A percentile compares a stretch with the other conserved stretches of the same genome.
Evolutionary conservation across 2,113 vertebrate genomes (phyloP).

Genomic region (Trinectes maculatus): DNA sequence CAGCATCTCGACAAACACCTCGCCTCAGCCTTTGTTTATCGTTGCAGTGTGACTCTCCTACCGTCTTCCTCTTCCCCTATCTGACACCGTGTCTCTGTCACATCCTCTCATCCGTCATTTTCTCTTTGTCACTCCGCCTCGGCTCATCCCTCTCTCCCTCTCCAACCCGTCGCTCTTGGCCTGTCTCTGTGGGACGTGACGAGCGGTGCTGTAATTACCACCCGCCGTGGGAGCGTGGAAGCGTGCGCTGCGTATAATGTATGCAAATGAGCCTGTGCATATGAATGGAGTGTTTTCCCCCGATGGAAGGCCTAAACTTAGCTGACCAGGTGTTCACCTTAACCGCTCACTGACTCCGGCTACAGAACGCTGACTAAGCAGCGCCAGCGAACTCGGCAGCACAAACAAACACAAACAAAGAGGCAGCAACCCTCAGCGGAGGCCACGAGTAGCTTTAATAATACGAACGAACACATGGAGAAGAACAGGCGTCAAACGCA

Average conservation of each 20-base stretch:
- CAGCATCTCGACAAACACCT: conserved; percentile 40
- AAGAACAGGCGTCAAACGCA: conserved; percentile 26
- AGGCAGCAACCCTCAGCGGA: conserved; percentile 27
- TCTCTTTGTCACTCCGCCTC: conserved; percentile 23
- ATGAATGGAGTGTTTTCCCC: conserved; percentile 39
- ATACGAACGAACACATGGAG: conserved; percentile 6
- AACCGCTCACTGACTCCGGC: conserved; percentile 6
- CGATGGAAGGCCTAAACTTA: conserved; percentile 45
- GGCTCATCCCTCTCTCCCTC: conserved; percentile 15
- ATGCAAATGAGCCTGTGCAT: conserved; percentile 56
- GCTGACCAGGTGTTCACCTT: conserved; percentile 58
- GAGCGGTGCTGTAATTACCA: conserved; percentile 38
- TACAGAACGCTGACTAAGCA: conserved; percentile 50
- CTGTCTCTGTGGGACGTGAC: conserved; percentile 26
- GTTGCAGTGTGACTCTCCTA: conserved; percentile 4
- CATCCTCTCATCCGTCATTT: conserved; percentile 36
- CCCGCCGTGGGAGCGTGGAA: conserved; percentile 31
- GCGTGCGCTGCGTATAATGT: conserved; percentile 36
- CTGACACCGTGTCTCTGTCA: conserved; percentile 6
- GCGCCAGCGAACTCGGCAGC: neutral
- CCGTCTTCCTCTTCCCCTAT: neutral
- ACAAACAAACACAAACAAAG: conserved; percentile 32
- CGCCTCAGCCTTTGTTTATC: conserved; percentile 40
- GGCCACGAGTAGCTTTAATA: neutral
- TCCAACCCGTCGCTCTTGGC: conserved; percentile 31